These are phyloP conservation scores for Drosophila guanche DNA, from an alignment of 1,140 invertebrate species.

Conservation along the genomic window DNA sequence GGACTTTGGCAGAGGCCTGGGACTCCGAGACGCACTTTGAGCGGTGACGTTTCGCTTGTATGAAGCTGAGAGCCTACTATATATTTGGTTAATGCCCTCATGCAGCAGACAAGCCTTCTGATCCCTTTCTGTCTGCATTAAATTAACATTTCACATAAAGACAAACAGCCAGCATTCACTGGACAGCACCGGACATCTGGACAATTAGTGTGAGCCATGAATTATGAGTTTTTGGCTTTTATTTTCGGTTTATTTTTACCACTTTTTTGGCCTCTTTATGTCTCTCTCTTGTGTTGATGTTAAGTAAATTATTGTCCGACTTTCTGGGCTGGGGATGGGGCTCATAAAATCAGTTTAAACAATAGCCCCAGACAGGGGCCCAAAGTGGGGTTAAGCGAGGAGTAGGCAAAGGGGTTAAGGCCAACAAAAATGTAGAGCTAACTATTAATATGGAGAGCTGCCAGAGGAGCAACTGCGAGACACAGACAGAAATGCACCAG, in stretches of 20 bases:
- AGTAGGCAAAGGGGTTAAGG: not conserved
- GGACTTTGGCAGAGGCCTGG: too few species aligned
- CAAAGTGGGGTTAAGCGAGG: too few species aligned
- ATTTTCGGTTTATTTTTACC: slow-evolving; percentile 1
- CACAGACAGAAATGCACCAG: slow-evolving; percentile 4
- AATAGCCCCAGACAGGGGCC: slow-evolving; percentile 8
- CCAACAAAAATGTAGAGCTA: slow-evolving; percentile 55
- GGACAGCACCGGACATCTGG: slow-evolving; percentile 32
- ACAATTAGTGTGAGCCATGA: slow-evolving; percentile 52
- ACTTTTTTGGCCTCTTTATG: not conserved
- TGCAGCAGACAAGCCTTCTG: too few species aligned
- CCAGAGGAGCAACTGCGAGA: slow-evolving; percentile 20
- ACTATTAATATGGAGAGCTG: slow-evolving; percentile 45
- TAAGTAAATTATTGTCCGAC: slow-evolving; percentile 57
- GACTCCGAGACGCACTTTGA: too few species aligned
- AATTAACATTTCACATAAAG: slow-evolving; percentile 34
- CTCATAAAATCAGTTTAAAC: slow-evolving; percentile 54
- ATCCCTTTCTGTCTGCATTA: slow-evolving; percentile 26
- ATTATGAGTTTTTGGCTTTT: slow-evolving; percentile 37
- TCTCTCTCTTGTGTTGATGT: slow-evolving; percentile 19
- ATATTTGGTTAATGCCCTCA: too few species aligned
- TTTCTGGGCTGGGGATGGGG: slow-evolving; percentile 4
- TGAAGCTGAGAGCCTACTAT: too few species aligned
- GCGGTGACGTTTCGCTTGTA: too few species aligned
- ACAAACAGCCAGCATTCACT: slow-evolving; percentile 11